Percentiles rank a stretch among this genome's conserved stretches.
Evolutionary conservation across 2,113 vertebrate genomes (phyloP).

Genomic region (Tichodroma muraria): DNA sequence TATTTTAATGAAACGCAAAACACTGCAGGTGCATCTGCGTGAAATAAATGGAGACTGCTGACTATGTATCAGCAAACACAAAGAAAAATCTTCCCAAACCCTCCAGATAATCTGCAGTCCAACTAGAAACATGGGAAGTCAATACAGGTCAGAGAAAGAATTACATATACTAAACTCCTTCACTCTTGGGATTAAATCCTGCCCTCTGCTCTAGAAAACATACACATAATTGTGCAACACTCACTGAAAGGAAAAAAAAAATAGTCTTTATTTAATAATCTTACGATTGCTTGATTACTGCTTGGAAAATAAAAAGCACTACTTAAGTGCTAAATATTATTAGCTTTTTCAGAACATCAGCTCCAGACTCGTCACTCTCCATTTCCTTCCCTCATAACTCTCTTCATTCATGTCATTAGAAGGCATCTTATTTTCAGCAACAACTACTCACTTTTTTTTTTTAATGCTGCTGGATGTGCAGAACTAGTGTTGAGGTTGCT

Average conservation of each 20-base stretch:
- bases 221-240: not conserved
- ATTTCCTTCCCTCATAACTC: not conserved
- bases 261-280: not conserved
- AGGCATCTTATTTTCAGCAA: conserved; percentile 52
- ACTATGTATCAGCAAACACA: not conserved
- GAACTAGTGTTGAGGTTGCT: conserved; percentile 44
- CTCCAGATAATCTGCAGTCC: not conserved
- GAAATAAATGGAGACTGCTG: not conserved
- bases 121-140: not conserved
- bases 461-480: conserved; percentile 27
- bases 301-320: not conserved
- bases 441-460: not conserved
- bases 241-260: not conserved
- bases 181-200: not conserved
- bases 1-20: not conserved
- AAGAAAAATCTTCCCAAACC: not conserved
- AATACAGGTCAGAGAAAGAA: not conserved
- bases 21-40: not conserved
- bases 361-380: not conserved
- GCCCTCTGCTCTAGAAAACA: not conserved
- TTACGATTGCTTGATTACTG: not conserved
- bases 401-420: conserved; percentile 43
- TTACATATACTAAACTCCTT: not conserved
- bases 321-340: not conserved
- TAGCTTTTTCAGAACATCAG: not conserved